Evolutionary conservation across 92 coral and sea anemone species (phyloP), one percentile per base, ranked within the genome.

Genomic region (Umimayanthus kanabou): DNA sequence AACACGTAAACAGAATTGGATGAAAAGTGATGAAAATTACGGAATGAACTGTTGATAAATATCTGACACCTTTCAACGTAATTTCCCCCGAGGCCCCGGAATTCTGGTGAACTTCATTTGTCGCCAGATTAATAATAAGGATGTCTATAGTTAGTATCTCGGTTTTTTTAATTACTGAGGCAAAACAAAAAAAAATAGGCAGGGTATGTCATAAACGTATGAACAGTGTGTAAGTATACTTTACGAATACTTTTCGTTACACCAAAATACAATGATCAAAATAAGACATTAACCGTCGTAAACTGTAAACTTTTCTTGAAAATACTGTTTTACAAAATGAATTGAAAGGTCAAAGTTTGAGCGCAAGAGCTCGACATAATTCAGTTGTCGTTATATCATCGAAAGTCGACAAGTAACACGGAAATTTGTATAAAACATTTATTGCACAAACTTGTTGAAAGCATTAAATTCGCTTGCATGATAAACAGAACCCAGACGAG

Each of bases 371-470:
- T 55, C 71, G 47, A 26, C 33, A 0, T 23, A 79, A 57, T 20
- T 57, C 5, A 57, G 45, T 53, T 79, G 40, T 80, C 39, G 70
- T 29, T 20, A 66, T 23, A 28, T 53, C 71, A 53, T 55, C 84
- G 26, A 80, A 33, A 80, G 71, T 55, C 39, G 49, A 30, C 67
- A 80, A 58, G 37, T 22, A 76, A 78, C 81, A 49, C 29, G 28
- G 64, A 80, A 80, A 55, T 80, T 80, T 58, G 30, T 53, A 49
- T 78, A 83, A 69, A 43, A 33, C 39, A 83, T 83, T 83, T 69
- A 47, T 71, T 72, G 53, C 69, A 70, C 87, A 83, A 82, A 83
- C 67, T 71, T 83, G 78, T 53, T 83, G 87, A 83, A 83, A 83
- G 77, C 66, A 47, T 45, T 69, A 26, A 29, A 25, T 71, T 45